phyloP scores from a whole-genome alignment of 2,113 vertebrate genomes.

The Lepus europaeus region DNA sequence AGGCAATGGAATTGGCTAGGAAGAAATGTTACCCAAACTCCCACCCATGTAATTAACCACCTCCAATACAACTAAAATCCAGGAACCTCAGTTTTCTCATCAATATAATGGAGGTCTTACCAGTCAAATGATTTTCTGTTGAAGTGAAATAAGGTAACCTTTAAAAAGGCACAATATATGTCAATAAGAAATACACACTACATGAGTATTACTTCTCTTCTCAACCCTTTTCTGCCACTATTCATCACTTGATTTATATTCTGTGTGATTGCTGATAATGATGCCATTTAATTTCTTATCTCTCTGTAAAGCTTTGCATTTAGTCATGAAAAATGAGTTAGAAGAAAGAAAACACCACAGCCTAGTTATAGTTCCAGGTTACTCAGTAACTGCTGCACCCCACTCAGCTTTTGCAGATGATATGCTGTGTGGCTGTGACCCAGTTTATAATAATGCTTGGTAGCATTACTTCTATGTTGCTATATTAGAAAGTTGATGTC shows the following conservation, averaged over 20 bases:
- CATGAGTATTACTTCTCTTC: neutral
- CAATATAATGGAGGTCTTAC: neutral
- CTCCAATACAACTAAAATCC: neutral
- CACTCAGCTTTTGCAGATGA: conserved; percentile 8
- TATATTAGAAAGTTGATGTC: conserved; percentile 66
- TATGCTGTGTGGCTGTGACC: conserved; percentile 34
- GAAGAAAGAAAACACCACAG: neutral
- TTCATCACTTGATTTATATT: neutral
- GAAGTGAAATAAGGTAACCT: neutral
- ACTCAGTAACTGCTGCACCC: conserved; percentile 37
- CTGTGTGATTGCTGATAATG: neutral
- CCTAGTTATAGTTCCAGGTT: conserved; percentile 18
- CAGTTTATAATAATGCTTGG: conserved; percentile 62
- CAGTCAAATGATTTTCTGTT: neutral
- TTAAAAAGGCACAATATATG: neutral
- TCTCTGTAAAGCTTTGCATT: conserved; percentile 24
- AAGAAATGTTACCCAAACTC: neutral
- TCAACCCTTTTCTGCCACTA: neutral
- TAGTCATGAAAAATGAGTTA: conserved; percentile 11
- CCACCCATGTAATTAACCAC: neutral
- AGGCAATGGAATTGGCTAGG: neutral
- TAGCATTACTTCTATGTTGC: conserved; percentile 48
- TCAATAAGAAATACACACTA: neutral
- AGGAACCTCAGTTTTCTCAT: neutral
- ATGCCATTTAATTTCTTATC: neutral